Evolutionary conservation across 2,888 invertebrate genomes (phyloP).

Genomic region (Pollenia labialis): DNA sequence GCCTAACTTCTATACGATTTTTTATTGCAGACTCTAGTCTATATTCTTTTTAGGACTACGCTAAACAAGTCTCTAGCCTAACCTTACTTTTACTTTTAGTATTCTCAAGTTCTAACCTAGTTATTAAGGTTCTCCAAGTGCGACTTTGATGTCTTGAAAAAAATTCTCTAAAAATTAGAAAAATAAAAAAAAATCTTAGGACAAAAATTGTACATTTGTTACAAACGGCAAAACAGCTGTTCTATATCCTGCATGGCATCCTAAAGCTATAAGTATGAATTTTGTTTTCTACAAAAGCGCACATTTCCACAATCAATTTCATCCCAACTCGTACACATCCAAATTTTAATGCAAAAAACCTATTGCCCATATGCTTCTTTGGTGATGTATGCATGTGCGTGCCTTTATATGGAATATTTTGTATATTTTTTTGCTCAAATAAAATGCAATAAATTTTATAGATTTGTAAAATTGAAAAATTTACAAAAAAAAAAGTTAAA

Average conservation of each 20-base stretch:
- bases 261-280: constrained; percentile 44
- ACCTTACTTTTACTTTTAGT: too few species aligned
- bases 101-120: background rate
- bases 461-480: constrained; percentile 68
- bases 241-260: constrained; percentile 50
- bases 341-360: background rate
- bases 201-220: constrained; percentile 53
- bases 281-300: constrained; percentile 21
- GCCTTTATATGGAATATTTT: constrained; percentile 27
- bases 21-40: too few species aligned
- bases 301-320: constrained; percentile 53
- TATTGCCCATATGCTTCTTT: constrained; percentile 16
- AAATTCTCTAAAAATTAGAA: background rate
- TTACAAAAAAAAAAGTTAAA: constrained; percentile 17
- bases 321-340: background rate
- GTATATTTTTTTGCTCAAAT: constrained; percentile 33
- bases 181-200: constrained; percentile 2
- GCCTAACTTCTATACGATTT: too few species aligned
- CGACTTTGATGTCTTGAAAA: background rate
- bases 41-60: too few species aligned
- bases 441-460: constrained; percentile 72
- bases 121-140: background rate
- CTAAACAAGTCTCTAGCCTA: too few species aligned
- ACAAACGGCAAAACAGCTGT: constrained; percentile 62
- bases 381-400: background rate